Evolutionary conservation across 2,888 invertebrate genomes (phyloP), one percentile per base, ranked within the genome.

Genomic region (Epinotia brunnichana): DNA sequence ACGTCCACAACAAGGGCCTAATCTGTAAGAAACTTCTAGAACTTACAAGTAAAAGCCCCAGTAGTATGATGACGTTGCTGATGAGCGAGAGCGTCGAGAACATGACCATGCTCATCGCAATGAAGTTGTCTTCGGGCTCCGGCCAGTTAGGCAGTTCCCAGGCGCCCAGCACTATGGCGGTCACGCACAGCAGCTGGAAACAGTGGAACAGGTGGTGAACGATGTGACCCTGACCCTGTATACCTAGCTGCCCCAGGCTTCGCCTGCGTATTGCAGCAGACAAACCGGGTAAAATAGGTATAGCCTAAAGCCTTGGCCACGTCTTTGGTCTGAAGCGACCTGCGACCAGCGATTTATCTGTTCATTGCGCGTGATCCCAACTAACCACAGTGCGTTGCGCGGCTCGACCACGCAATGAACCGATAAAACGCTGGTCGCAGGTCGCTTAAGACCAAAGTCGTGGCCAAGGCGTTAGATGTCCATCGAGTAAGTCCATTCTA

Each of bases 71-170:
- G 1, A 90, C 66, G 74, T 91, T 88, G 74, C 87, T 87, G 75
- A 91, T 84, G 13, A 85, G 85, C 0, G 92, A 92, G 2, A 93
- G 82, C 0, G 90, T 83, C 10, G 90, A 87, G 76, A 93, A 93
- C 90, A 92, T 92, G 21, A 92, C 87, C 86, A 88, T 87, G 67
- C 90, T 90, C 87, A 93, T 89, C 4, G 91, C 90, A 15, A 92
- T 89, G 35, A 93, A 85, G 80, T 93, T 93, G 81, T 92, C 92
- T 74, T 93, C 92, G 0, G 88, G 88, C 29, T 88, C 77, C 15
- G 76, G 74, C 29, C 76, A 77, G 75, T 92, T 87, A 0, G 89
- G 89, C 13, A 93, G 82, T 61, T 85, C 79, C 89, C 88, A 90
- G 0, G 90, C 87, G 0, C 92, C 91, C 0, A 82, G 87, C 39